These are phyloP conservation scores for Sesamia inferens DNA, from an alignment of 2,888 invertebrate species.

Conservation along the genomic window DNA sequence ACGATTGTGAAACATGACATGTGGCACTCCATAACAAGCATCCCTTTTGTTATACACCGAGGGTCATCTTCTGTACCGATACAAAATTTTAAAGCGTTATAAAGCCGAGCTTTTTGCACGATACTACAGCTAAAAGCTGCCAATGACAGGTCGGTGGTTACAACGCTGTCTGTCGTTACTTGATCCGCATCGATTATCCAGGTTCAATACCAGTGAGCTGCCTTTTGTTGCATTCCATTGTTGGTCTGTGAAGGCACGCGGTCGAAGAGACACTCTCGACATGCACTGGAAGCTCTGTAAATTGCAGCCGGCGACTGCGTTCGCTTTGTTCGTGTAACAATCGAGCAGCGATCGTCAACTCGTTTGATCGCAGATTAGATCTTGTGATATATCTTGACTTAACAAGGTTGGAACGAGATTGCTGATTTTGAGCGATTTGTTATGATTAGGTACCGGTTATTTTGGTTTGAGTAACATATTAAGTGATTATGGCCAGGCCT, in stretches of 20 bases:
- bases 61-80: constrained; percentile 21
- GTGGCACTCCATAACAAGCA: constrained; percentile 29
- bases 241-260: constrained; percentile 46
- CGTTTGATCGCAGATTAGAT: constrained; percentile 41
- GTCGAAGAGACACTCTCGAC: constrained; percentile 53
- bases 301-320: constrained; percentile 40
- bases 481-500: constrained; percentile 3
- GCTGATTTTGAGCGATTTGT: constrained; percentile 36
- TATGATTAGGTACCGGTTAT: constrained; percentile 19
- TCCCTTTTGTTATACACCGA: constrained; percentile 34
- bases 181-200: constrained; percentile 71
- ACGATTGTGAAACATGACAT: constrained; percentile 38
- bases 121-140: constrained; percentile 30
- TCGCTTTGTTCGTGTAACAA: constrained; percentile 50
- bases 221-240: constrained; percentile 65
- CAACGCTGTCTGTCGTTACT: constrained; percentile 63
- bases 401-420: constrained; percentile 33
- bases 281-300: constrained; percentile 43
- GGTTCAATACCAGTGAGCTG: constrained; percentile 59
- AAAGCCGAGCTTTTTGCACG: constrained; percentile 36
- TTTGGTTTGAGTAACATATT: constrained; percentile 3
- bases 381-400: constrained; percentile 51
- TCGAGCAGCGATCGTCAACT: constrained; percentile 39
- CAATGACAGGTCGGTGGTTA: constrained; percentile 51
- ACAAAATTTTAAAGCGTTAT: constrained; percentile 21